Evolutionary conservation across 2,888 invertebrate species (phyloP).

Genomic region (Hipparchia sbordonii): DNA sequence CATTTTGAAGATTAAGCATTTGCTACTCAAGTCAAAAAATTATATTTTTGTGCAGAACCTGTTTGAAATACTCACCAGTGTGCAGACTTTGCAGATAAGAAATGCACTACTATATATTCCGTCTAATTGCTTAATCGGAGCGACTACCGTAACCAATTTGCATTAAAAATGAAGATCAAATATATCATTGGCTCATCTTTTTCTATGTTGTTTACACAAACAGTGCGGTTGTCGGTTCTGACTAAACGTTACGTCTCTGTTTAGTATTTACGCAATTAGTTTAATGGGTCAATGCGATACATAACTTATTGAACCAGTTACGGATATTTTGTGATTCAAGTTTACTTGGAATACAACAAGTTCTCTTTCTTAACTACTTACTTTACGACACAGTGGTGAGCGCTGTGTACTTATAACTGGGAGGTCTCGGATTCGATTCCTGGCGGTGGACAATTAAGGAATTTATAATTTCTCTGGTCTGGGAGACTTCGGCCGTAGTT

Average conservation of each 20-base stretch:
- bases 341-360: constrained; percentile 25
- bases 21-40: too few species aligned
- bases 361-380: neutral
- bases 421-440: too few species aligned
- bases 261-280: constrained; percentile 25
- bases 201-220: constrained; percentile 6
- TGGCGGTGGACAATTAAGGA: too few species aligned
- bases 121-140: neutral
- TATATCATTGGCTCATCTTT: constrained; percentile 1
- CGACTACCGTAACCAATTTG: neutral
- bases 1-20: too few species aligned
- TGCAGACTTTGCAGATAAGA: neutral
- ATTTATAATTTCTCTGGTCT: too few species aligned
- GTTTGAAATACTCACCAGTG: neutral
- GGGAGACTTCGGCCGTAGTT: too few species aligned
- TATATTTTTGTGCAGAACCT: too few species aligned
- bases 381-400: too few species aligned
- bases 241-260: constrained; percentile 12
- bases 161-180: constrained; percentile 3
- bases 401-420: too few species aligned
- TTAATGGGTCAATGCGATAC: constrained; percentile 38
- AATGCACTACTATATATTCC: neutral
- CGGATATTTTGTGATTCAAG: constrained; percentile 30
- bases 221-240: neutral
- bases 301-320: constrained; percentile 38